These are phyloP conservation scores for Rhogogaster chlorosoma DNA, from an alignment of 2,888 invertebrate genomes.

Conservation along the genomic window DNA sequence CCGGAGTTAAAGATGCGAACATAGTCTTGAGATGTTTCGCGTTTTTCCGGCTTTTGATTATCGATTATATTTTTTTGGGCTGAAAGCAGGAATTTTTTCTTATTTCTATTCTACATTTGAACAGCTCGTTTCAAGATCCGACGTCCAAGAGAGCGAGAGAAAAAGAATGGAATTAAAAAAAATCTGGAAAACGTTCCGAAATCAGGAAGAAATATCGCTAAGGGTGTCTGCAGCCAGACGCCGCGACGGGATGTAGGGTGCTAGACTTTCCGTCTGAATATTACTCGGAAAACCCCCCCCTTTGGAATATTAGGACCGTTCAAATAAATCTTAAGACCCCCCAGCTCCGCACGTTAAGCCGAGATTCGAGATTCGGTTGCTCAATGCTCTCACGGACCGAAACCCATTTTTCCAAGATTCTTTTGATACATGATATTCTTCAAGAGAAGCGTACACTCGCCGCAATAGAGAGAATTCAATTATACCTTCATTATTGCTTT, in stretches of 20 bases:
- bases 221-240: slow-evolving; percentile 19
- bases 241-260: neutral
- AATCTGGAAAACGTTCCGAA: slow-evolving; percentile 1
- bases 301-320: slow-evolving; percentile 30
- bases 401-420: slow-evolving; percentile 29
- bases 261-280: slow-evolving; percentile 38
- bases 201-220: slow-evolving; percentile 15
- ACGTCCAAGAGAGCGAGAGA: neutral
- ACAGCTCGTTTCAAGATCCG: neutral
- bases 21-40: neutral
- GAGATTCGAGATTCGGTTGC: slow-evolving; percentile 33
- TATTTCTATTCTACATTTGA: neutral
- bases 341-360: slow-evolving; percentile 6
- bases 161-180: neutral
- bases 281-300: neutral
- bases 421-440: neutral
- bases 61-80: neutral
- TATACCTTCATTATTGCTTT: neutral
- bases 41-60: neutral
- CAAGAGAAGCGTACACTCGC: neutral
- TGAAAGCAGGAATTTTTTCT: neutral
- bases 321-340: slow-evolving; percentile 32
- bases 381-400: slow-evolving; percentile 6
- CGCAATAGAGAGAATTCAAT: neutral
- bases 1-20: neutral